phyloP scores from a whole-genome alignment of 2,113 vertebrate species.

The Poeciliopsis retropinna region DNA sequence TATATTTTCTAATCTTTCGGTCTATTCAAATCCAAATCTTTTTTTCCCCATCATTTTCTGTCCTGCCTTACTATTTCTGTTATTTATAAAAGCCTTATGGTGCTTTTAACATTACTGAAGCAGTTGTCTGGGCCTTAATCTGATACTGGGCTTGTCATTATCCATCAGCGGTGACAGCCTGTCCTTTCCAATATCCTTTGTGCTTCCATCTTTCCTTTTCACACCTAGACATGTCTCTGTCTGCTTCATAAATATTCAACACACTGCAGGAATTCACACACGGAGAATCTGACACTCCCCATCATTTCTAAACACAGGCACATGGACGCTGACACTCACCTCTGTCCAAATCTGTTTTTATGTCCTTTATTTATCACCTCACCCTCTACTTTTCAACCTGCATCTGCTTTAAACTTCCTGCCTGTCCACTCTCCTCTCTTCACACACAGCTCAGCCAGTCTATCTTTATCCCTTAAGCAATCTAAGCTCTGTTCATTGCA shows the following conservation, averaged over 20 bases:
- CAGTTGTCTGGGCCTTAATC: conserved; percentile 62
- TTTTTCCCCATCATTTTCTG: neutral
- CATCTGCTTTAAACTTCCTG: conserved; percentile 14
- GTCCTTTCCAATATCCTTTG: conserved; percentile 68
- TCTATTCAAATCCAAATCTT: neutral
- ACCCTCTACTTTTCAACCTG: conserved; percentile 15
- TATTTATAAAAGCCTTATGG: conserved; percentile 42
- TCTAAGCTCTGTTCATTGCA: conserved; percentile 4
- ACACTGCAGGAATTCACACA: conserved; percentile 48
- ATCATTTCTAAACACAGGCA: conserved; percentile 66
- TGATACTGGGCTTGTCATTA: conserved; percentile 66
- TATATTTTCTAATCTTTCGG: conserved; percentile 21
- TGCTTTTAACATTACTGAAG: conserved; percentile 61
- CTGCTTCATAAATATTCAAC: conserved; percentile 79
- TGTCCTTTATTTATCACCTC: conserved; percentile 47
- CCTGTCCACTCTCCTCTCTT: conserved; percentile 32
- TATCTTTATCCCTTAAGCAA: conserved; percentile 22
- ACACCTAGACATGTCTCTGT: conserved; percentile 44
- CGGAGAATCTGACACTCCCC: conserved; percentile 53
- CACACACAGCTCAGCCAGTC: conserved; percentile 15
- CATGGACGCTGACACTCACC: conserved; percentile 65
- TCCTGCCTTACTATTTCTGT: conserved; percentile 11
- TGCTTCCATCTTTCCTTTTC: conserved; percentile 51
- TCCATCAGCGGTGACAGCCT: conserved; percentile 71
- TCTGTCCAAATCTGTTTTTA: conserved; percentile 58